A percentile compares a stretch with the other conserved stretches of the same genome.
Evolutionary conservation across 2,113 vertebrate species (phyloP).

Genomic region (Setophaga petechia): DNA sequence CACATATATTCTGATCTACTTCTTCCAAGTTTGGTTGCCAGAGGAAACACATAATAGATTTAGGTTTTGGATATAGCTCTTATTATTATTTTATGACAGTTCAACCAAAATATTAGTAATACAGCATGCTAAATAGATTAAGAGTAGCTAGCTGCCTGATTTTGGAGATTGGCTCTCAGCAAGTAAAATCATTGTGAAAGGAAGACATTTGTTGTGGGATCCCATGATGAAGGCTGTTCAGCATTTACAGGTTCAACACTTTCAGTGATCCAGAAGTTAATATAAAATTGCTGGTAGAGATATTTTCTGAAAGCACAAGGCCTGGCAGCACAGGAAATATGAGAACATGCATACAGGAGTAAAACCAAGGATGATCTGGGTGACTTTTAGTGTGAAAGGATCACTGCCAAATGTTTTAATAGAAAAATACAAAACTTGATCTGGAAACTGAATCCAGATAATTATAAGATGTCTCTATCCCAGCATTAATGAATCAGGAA

Average conservation of each 20-base stretch:
- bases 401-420: not conserved
- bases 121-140: not conserved
- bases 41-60: not conserved
- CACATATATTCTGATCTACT: not conserved
- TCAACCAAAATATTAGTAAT: not conserved
- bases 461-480: not conserved
- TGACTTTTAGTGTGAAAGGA: not conserved
- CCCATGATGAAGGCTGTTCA: not conserved
- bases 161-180: not conserved
- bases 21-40: not conserved
- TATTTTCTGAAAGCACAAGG: not conserved
- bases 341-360: not conserved
- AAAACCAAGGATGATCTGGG: not conserved
- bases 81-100: not conserved
- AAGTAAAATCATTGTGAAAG: not conserved
- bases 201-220: not conserved
- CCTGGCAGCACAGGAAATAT: not conserved
- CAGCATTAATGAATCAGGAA: not conserved
- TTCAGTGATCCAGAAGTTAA: not conserved
- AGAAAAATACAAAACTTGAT: not conserved
- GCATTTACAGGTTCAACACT: not conserved
- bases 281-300: not conserved
- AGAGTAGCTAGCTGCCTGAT: not conserved
- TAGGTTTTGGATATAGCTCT: not conserved
- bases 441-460: not conserved